Evolutionary conservation across 2,113 vertebrate genomes (phyloP), one percentile per base, ranked within the genome.

Genomic region (Festucalex cinctus): DNA sequence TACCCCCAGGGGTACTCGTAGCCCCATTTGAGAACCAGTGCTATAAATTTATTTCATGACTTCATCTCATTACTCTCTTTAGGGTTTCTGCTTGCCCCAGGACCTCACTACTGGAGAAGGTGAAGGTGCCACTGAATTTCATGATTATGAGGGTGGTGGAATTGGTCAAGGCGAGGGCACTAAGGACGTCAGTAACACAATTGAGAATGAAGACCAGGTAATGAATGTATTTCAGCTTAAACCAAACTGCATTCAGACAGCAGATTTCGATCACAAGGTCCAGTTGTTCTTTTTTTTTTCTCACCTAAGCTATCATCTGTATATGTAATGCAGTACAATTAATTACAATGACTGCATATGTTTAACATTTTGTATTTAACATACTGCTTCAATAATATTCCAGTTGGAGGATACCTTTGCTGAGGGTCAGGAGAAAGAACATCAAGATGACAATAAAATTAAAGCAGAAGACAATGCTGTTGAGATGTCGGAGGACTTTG

Each of bases 401-500:
- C 53, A 99, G 97, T 93, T 98, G 73, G 97, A 99, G 90, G 97
- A 99, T 86, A 93, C 90, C 39, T 91, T 93, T 78, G 91, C 86
- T 73, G 95, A 96, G 43, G 95, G 91, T n/a, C 80, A 97, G 84
- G 94, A 97, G 61, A 95, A 95, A 74, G 91, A 95, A 70, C 92
- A 98, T 35, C 92, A 91, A 39, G 90, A 95, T 41, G 91, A 94
- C 80, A 86, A 87, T n/a, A 91, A 97, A 36, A 92, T 98, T 60
- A 92, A 95, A 86, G 92, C 92, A 19, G 97, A 99, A 75, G 96
- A 99, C 60, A 93, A 98, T 36, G 97, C 96, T 35, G 93, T 99
- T 53, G 97, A 99, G 88, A 99, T 99, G 97, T 95, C 97, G 2
- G 97, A 99, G 71, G 97, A 99, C 86, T 98, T 99, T 78, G 94